Percentiles rank a stretch among this genome's conserved stretches.
phyloP scores from a whole-genome alignment of 2,797 vertebrate species.

The Onychomys torridus region DNA sequence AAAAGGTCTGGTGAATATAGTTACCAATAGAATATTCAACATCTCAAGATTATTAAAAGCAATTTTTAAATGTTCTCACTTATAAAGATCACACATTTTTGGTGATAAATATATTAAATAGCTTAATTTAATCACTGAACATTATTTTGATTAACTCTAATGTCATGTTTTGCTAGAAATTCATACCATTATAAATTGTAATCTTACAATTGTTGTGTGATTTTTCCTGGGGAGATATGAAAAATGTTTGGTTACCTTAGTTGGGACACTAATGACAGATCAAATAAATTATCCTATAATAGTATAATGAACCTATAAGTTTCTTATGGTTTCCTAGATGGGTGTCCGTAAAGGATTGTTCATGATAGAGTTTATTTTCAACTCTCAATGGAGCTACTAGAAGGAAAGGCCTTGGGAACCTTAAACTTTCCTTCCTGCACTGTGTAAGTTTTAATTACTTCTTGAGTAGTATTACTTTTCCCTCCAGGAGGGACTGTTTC shows the following conservation, averaged over 20 bases:
- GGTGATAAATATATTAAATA: background rate
- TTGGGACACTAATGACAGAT: background rate
- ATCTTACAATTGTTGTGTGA: background rate
- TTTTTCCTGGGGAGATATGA: background rate
- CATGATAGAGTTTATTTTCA: too few relatives aligned
- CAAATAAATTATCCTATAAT: too few relatives aligned
- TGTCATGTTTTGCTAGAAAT: background rate
- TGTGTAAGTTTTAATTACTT: background rate
- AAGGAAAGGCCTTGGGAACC: background rate
- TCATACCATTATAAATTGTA: background rate
- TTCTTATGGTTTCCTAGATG: background rate
- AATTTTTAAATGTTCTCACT: background rate
- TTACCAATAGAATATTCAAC: background rate
- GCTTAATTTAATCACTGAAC: background rate
- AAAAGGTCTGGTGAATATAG: background rate
- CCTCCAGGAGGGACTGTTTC: background rate
- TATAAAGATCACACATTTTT: background rate
- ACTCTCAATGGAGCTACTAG: background rate
- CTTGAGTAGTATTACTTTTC: background rate
- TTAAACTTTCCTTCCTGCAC: background rate
- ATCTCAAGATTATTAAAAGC: background rate
- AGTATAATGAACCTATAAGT: background rate
- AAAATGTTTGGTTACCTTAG: background rate
- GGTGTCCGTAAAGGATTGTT: too few relatives aligned
- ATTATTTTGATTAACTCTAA: background rate